Base-by-base conservation (phyloP, 2,797 vertebrate species). In the Adelosebastes latens region DNA sequence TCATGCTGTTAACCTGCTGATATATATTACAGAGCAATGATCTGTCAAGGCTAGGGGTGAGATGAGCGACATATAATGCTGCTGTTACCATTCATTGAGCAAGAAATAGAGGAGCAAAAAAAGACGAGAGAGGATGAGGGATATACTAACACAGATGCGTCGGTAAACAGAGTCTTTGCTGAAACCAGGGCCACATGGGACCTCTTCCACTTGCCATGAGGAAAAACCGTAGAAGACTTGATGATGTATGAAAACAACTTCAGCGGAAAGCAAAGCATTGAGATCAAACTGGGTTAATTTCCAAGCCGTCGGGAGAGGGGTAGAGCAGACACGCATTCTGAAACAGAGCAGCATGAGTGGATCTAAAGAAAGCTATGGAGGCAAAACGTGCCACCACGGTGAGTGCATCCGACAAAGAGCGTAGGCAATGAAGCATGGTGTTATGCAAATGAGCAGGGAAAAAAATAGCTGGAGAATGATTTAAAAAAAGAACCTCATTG, bases 201-300 rank as follows among this genome's bases (percentile, higher is more conserved):
- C 77, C 62, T 81, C 61, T 67, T 86, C 60, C 34, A 63, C 42
- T 78, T 70, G 61, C 81, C 64, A 71, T 7, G 67, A 78, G 79
- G 29, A 85, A 85, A 79, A 83, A 24, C 46, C 63, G 49, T 11
- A 66, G 65, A 83, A 58, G 76, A 77, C 34, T 70, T 69, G 65
- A 78, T 65, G 58, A 78, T 81, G 74, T 67, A 81, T 80, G 79
- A 88, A 90, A 84, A 82, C 61, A 77, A 78, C 75, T 66, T 82
- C 8, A 67, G 76, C 3, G 6, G 25, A 74, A 85, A 82, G 80
- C 60, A 67, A 66, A 80, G 63, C 66, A 75, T 24, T 58, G 63
- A 82, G 76, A 90, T 86, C 84, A 86, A 86, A 88, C 75, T 52
- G 76, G 75, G 85, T 83, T 91, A 84, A 92, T 90, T 88, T 88